Conservation (phyloP, 2,113 vertebrate genomes). For the Zingel zingel region DNA sequence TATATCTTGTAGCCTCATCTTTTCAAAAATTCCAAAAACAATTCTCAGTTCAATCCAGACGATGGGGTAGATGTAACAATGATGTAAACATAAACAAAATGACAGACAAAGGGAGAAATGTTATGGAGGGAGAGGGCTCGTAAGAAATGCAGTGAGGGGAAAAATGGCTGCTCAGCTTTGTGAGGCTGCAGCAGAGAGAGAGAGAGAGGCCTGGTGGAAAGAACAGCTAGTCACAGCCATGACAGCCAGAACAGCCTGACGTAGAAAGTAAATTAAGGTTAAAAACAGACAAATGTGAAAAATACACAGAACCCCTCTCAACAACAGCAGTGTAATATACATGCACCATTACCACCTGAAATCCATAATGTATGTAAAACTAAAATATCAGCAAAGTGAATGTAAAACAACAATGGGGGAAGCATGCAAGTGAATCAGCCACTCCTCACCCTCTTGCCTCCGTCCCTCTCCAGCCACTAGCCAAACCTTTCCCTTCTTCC, state of each 20-base stretch:
- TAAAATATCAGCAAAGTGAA: conserved; percentile 46
- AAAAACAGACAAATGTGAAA: conserved; percentile 51
- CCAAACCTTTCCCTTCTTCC: conserved; percentile 79
- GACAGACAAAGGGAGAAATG: conserved; percentile 33
- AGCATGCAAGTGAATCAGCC: conserved; percentile 81
- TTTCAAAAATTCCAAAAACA: conserved; percentile 16
- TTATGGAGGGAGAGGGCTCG: conserved; percentile 44
- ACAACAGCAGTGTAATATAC: conserved; percentile 65
- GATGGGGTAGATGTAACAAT: background rate
- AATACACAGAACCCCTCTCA: conserved; percentile 48
- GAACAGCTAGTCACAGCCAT: conserved; percentile 65
- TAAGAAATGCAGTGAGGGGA: conserved; percentile 47
- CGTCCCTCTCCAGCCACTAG: conserved; percentile 74
- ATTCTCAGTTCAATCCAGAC: conserved; percentile 11
- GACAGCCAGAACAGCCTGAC: conserved; percentile 65
- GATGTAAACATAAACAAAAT: background rate
- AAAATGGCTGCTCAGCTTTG: conserved; percentile 77
- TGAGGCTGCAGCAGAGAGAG: conserved; percentile 68
- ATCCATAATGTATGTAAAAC: conserved; percentile 19
- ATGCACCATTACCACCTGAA: conserved; percentile 58
- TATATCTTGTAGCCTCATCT: conserved; percentile 48
- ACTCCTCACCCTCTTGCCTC: conserved; percentile 83
- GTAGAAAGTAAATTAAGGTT: conserved; percentile 57
- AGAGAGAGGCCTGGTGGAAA: conserved; percentile 68
- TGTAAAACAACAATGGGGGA: conserved; percentile 71